Evolutionary conservation across 2,113 vertebrate genomes (phyloP).

Genomic region (Orthonyx spaldingii): DNA sequence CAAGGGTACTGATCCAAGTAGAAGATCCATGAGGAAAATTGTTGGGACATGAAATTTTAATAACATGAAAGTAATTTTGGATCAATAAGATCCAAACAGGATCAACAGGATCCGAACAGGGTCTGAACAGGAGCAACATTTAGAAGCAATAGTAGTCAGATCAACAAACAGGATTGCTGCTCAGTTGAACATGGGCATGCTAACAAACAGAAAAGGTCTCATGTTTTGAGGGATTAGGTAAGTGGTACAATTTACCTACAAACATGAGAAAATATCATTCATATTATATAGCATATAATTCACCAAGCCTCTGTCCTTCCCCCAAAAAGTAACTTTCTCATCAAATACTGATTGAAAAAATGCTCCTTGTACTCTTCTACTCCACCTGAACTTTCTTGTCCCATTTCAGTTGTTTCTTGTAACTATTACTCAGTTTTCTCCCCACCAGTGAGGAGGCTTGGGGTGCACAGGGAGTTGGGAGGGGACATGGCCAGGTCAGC

Average conservation of each 20-base stretch:
- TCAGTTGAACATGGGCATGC: not conserved
- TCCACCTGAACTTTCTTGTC: not conserved
- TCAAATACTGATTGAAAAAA: not conserved
- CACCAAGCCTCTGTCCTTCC: not conserved
- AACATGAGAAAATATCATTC: not conserved
- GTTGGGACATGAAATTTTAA: not conserved
- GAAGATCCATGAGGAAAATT: not conserved
- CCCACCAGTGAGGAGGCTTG: not conserved
- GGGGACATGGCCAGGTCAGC: not conserved
- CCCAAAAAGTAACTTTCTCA: not conserved
- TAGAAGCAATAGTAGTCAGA: not conserved
- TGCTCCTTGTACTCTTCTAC: not conserved
- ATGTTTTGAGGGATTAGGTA: not conserved
- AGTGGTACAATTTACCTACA: not conserved
- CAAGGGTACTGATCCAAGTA: not conserved
- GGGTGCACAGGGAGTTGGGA: not conserved
- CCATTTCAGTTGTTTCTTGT: not conserved
- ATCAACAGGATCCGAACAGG: too few species aligned
- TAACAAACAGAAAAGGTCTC: not conserved
- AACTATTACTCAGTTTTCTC: not conserved
- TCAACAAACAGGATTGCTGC: not conserved
- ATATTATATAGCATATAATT: not conserved
- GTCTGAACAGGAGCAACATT: not conserved
- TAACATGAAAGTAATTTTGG: not conserved
- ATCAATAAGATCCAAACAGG: too few species aligned